Conservation (phyloP, 2,888 invertebrate species). For the Corbicula japonica region DNA sequence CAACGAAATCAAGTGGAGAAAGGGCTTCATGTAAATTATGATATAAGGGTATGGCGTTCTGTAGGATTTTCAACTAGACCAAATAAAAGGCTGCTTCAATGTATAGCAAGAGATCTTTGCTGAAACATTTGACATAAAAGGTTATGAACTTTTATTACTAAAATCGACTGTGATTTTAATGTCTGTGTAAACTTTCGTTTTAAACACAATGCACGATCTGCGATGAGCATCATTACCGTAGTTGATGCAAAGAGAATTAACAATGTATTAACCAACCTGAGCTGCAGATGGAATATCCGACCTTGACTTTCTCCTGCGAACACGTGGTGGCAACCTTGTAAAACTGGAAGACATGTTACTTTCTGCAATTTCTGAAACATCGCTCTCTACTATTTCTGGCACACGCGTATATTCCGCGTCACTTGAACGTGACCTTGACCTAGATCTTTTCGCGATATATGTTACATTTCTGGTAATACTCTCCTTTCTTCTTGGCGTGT, state of each 20-base stretch:
- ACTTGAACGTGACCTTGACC: slow-evolving; percentile 55
- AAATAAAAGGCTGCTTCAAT: background rate
- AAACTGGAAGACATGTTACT: slow-evolving; percentile 9
- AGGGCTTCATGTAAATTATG: too few species aligned
- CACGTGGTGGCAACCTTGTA: background rate
- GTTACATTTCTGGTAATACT: slow-evolving; percentile 7
- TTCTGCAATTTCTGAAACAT: slow-evolving; percentile 56
- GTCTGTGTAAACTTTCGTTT: too few species aligned
- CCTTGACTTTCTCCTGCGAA: slow-evolving; percentile 19
- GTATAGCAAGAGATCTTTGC: background rate
- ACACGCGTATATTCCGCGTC: slow-evolving; percentile 56
- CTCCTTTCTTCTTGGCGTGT: slow-evolving; percentile 4
- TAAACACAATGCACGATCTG: background rate
- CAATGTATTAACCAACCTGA: slow-evolving; percentile 30
- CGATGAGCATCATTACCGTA: background rate
- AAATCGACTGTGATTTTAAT: background rate
- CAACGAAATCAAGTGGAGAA: too few species aligned
- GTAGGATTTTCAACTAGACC: too few species aligned
- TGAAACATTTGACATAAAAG: background rate
- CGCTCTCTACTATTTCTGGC: slow-evolving; percentile 50
- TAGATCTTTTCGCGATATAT: slow-evolving; percentile 40
- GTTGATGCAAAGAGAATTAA: background rate
- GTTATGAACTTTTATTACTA: background rate
- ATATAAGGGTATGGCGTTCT: too few species aligned
- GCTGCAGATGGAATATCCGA: slow-evolving; percentile 43